Evolutionary conservation across 2,888 invertebrate species (phyloP), one percentile per base, ranked within the genome.

Genomic region (Panopea generosa): DNA sequence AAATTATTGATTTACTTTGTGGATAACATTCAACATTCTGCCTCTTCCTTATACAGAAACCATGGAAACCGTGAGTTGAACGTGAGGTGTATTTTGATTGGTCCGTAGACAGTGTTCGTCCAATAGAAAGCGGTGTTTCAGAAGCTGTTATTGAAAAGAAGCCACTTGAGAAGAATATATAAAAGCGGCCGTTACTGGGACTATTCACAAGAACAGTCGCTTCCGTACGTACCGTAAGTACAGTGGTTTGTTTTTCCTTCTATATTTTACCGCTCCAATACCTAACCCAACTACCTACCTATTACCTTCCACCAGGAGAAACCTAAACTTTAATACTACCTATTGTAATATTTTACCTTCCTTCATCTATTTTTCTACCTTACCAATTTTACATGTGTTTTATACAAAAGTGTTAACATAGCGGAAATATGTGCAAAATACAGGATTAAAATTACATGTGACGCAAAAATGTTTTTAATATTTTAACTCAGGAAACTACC

Each of bases 191-290:
- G 16, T 11, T 16, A 11, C 9, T 40, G 9, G 24, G 55, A 9
- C 7, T 1, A 16, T 49, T 47, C 49, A 57, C 66, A 66, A 66
- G 57, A 57, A 66, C 57, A 22, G 43, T 56, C 66, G 56, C 66
- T 66, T 57, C 63, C 20, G 77, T 77, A 77, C 67, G 77, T 77
- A 72, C 18, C n/a, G 65, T 40, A 49, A 45, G 55, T 57, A 27
- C 57, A 33, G 33, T 43, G 50, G n/a, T n/a, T n/a, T n/a, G n/a
- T n/a, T 57, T 63, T 40, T 29, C 63, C 50, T 49, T 47, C 20
- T 40, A 20, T 33, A 33, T 47, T 53, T 53, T 57, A n/a, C n/a
- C n/a, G n/a, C n/a, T n/a, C 40, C 40, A 11, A 16, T 16, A 16
- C 40, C 40, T 16, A 7, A 40, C 40, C 40, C 40, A 11, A 40